Evolutionary conservation across 1,140 invertebrate genomes (phyloP).

Genomic region (Mesaphorura yosii): DNA sequence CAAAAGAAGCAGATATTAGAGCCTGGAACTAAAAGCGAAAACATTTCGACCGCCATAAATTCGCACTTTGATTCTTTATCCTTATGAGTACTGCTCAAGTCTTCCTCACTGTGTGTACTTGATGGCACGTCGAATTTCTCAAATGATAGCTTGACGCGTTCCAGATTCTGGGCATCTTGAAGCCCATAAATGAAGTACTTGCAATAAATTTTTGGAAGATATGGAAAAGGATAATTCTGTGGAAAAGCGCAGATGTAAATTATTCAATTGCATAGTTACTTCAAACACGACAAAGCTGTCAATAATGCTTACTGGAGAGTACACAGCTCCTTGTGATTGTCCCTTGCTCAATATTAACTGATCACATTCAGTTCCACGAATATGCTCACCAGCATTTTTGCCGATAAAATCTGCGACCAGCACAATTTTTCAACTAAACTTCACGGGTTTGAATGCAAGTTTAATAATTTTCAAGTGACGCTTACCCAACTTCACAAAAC

Average conservation of each 20-base stretch:
- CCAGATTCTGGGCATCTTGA: slow-evolving; percentile 86
- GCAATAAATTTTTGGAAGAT: slow-evolving; percentile 88
- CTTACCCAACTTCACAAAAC: slow-evolving; percentile 87
- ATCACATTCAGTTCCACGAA: slow-evolving; percentile 91
- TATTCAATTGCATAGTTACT: no score
- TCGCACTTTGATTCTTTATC: neutral
- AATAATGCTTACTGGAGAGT: no score
- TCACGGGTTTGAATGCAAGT: neutral
- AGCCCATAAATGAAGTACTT: slow-evolving; percentile 95
- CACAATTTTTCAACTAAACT: no score
- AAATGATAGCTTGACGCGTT: slow-evolving; percentile 80
- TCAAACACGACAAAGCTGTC: no score
- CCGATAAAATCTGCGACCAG: slow-evolving; percentile 76
- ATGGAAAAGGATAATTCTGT: slow-evolving; percentile 90
- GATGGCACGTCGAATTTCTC: slow-evolving; percentile 79
- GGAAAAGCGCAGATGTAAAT: no score
- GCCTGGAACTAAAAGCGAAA: neutral
- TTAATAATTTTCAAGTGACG: slow-evolving; percentile 5
- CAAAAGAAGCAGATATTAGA: neutral
- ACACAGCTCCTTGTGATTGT: slow-evolving; percentile 76
- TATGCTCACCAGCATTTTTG: slow-evolving; percentile 79
- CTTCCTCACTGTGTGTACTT: slow-evolving; percentile 51
- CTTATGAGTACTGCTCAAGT: slow-evolving; percentile 32
- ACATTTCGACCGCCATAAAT: neutral
- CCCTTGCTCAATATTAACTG: slow-evolving; percentile 89